These are phyloP conservation scores for Melipona bicolor DNA, from an alignment of 2,888 invertebrate genomes.

Conservation along the genomic window DNA sequence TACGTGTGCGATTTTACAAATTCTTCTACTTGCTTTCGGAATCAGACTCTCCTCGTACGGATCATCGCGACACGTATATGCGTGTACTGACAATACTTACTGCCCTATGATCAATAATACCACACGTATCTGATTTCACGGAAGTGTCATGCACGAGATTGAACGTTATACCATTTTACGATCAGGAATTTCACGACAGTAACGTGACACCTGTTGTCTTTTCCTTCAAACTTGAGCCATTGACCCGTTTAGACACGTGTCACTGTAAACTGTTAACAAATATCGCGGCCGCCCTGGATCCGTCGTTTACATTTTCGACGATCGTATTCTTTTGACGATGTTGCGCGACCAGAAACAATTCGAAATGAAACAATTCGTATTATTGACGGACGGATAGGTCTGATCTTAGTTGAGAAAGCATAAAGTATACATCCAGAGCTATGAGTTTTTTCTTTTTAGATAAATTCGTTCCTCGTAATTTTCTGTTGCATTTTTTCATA, in stretches of 20 bases:
- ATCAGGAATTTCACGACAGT: constrained; percentile 41
- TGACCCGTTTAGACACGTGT: constrained; percentile 58
- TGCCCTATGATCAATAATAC: constrained; percentile 37
- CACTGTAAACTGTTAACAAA: constrained; percentile 49
- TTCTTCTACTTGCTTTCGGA: not conserved
- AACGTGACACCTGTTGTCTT: constrained; percentile 49
- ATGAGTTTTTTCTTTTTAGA: constrained; percentile 32
- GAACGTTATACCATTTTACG: constrained; percentile 33
- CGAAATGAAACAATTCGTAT: constrained; percentile 17
- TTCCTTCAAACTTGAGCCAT: constrained; percentile 35
- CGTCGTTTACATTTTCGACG: not conserved
- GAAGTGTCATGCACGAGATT: constrained; percentile 56
- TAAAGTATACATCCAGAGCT: not conserved
- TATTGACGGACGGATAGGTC: constrained; percentile 61
- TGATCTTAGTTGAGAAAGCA: constrained; percentile 60
- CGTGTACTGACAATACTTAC: not conserved
- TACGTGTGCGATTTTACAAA: not conserved
- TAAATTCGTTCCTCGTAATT: constrained; percentile 6
- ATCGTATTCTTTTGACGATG: constrained; percentile 8
- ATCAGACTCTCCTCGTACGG: not conserved
- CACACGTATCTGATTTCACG: constrained; percentile 47
- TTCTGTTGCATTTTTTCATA: too few species aligned
- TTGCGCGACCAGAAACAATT: not conserved
- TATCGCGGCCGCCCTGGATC: not conserved
- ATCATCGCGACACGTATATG: not conserved